Percentiles rank a stretch among this genome's conserved stretches.
These are phyloP conservation scores for Calephelis nemesis DNA, from an alignment of 1,140 invertebrate genomes.

Conservation along the genomic window DNA sequence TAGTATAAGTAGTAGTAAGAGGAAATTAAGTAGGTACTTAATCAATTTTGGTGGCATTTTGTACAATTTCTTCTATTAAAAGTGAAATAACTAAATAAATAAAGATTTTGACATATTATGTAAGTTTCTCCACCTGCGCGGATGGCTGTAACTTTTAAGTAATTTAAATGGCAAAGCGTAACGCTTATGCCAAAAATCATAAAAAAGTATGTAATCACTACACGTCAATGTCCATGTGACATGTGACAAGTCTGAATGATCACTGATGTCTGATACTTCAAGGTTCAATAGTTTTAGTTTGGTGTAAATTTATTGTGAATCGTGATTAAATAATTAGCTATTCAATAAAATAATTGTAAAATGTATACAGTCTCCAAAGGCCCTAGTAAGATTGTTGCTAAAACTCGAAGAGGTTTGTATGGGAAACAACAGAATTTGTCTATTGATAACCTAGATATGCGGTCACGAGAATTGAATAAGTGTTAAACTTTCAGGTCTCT, in stretches of 20 bases:
- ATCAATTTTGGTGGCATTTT: too few species aligned
- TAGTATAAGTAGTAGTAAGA: too few species aligned
- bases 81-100: too few species aligned
- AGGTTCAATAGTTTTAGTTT: slow-evolving; percentile 15
- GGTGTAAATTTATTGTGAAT: slow-evolving; percentile 27
- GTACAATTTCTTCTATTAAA: too few species aligned
- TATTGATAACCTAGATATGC: slow-evolving; percentile 30
- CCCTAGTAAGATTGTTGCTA: slow-evolving; percentile 91
- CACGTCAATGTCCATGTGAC: slow-evolving; percentile 16
- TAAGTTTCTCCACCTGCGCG: too few species aligned
- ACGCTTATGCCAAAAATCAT: too few species aligned
- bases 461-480: slow-evolving; percentile 31
- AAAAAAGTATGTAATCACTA: too few species aligned
- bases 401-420: slow-evolving; percentile 87
- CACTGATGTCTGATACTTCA: slow-evolving; percentile 2
- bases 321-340: slow-evolving; percentile 33
- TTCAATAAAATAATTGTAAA: slow-evolving; percentile 57
- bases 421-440: slow-evolving; percentile 2
- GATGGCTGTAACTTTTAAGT: too few species aligned
- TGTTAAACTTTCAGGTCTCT: slow-evolving; percentile 79
- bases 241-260: not conserved
- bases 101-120: too few species aligned
- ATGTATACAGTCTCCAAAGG: slow-evolving; percentile 93
- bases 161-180: too few species aligned
- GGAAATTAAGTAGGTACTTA: too few species aligned